Conservation (phyloP, 2,888 invertebrate species). For the Diaprepes abbreviatus region DNA sequence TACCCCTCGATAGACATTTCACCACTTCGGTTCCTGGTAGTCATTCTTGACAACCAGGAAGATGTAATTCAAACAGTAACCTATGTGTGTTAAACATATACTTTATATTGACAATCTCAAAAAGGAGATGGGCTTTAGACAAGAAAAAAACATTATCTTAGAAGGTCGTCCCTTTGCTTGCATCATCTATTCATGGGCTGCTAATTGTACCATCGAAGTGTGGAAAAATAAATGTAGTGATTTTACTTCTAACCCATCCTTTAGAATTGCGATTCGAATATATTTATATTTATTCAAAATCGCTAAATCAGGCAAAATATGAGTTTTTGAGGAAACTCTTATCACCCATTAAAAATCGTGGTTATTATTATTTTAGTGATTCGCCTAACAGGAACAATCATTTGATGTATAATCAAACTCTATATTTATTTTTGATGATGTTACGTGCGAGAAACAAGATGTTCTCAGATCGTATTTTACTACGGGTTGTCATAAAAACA, state of each 20-base stretch:
- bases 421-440: conserved; percentile 41
- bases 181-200: too few species aligned
- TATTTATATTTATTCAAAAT: conserved; percentile 41
- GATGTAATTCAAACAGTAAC: too few species aligned
- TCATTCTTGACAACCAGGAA: too few species aligned
- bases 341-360: neutral
- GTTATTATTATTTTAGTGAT: conserved; percentile 13
- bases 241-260: neutral
- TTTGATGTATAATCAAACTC: conserved; percentile 35
- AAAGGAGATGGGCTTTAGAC: too few species aligned
- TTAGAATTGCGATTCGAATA: conserved; percentile 30
- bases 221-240: too few species aligned
- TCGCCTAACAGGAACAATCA: conserved; percentile 21
- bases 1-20: too few species aligned
- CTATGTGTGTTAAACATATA: too few species aligned
- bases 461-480: conserved; percentile 46
- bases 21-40: too few species aligned
- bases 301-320: conserved; percentile 27
- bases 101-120: too few species aligned
- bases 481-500: conserved; percentile 59
- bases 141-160: too few species aligned
- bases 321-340: conserved; percentile 19
- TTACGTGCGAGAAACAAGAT: conserved; percentile 34
- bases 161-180: too few species aligned
- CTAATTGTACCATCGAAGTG: too few species aligned